Evolutionary conservation across 2,888 invertebrate genomes (phyloP).

Genomic region (Megalurothrips usitatus): DNA sequence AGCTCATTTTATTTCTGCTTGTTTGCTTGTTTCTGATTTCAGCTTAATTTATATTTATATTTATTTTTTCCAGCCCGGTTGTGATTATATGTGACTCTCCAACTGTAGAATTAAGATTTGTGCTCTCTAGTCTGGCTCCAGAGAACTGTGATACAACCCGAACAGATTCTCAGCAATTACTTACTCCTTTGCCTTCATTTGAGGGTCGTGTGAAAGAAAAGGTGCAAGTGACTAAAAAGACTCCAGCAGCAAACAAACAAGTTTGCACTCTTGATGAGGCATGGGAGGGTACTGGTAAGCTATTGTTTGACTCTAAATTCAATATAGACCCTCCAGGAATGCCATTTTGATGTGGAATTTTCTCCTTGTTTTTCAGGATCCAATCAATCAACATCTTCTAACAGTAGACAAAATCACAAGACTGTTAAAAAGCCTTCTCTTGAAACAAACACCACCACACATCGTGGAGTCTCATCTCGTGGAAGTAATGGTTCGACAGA

Average conservation of each 20-base stretch:
- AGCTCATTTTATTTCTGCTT: conserved; percentile 39
- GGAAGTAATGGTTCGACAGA: no score
- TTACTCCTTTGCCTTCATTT: neutral
- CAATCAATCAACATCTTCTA: neutral
- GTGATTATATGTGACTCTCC: neutral
- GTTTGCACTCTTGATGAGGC: neutral
- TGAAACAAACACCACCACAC: no score
- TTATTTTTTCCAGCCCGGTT: neutral
- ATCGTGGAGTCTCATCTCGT: no score
- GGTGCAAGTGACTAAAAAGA: neutral
- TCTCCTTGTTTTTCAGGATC: neutral
- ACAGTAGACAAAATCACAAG: no score
- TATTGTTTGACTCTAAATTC: neutral
- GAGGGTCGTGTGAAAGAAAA: neutral
- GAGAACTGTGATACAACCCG: conserved; percentile 4
- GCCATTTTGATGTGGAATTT: neutral
- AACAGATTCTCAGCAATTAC: neutral
- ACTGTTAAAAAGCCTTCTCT: no score
- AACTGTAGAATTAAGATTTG: conserved; percentile 2
- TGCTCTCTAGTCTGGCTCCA: neutral
- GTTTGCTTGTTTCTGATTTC: neutral
- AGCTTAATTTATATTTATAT: neutral
- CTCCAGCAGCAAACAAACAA: no score
- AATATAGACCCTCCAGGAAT: neutral
- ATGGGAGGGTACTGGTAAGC: neutral